Percentiles rank a stretch among this genome's conserved stretches.
Conservation (phyloP, 2,797 vertebrate species). For the Meriones psammophilus region DNA sequence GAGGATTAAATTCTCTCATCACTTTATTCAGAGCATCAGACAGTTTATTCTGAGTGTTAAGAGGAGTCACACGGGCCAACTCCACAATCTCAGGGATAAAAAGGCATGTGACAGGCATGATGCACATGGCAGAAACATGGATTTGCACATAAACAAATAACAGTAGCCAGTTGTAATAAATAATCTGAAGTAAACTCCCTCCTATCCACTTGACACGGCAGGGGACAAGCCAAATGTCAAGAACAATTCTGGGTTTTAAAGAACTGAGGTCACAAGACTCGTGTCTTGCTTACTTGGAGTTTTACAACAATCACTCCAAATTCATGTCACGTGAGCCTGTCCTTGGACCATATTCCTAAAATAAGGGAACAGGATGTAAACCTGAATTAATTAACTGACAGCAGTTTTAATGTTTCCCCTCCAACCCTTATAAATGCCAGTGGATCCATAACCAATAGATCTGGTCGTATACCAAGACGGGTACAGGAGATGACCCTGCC, state of each 20-base stretch:
- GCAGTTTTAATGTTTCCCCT: slow-evolving; percentile 56
- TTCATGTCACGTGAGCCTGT: background rate
- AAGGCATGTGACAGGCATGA: background rate
- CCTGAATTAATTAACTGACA: slow-evolving; percentile 45
- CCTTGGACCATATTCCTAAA: background rate
- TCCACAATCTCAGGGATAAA: background rate
- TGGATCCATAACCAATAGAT: slow-evolving; percentile 38
- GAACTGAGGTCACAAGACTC: background rate
- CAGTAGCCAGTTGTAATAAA: background rate
- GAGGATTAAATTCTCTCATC: background rate
- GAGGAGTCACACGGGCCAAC: background rate
- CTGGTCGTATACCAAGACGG: slow-evolving; percentile 1
- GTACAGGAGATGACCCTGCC: slow-evolving; percentile 41
- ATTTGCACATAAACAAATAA: background rate
- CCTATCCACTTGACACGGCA: background rate
- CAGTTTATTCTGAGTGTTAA: background rate
- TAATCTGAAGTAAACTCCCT: background rate
- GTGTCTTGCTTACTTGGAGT: background rate
- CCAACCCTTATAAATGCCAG: slow-evolving; percentile 54
- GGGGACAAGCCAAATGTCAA: background rate
- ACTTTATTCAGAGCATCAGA: background rate
- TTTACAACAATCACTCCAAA: background rate
- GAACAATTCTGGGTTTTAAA: background rate
- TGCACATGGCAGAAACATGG: background rate
- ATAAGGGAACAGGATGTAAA: slow-evolving; percentile 33